These are phyloP conservation scores for Nomia melanderi DNA, from an alignment of 1,140 invertebrate genomes.

Conservation along the genomic window DNA sequence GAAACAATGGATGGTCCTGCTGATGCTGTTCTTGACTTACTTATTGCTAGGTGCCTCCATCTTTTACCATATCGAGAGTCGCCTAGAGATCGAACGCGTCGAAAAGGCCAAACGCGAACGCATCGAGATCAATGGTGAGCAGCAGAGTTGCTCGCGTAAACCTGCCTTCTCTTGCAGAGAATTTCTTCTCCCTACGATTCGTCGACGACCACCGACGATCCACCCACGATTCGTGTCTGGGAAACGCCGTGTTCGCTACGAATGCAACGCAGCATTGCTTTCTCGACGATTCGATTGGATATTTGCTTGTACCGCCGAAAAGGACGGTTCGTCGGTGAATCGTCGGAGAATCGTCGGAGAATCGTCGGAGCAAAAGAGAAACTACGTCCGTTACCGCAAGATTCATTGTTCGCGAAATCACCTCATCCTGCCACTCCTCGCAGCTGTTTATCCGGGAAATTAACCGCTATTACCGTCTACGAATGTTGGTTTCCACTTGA, in stretches of 20 bases:
- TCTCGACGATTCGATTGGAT: too few species aligned
- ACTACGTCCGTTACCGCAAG: neutral
- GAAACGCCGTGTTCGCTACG: too few species aligned
- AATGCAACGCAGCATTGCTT: too few species aligned
- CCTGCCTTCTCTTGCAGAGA: neutral
- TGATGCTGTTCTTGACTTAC: conserved; percentile 88
- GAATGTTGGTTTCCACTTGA: neutral
- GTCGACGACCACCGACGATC: too few species aligned
- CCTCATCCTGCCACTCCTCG: conserved; percentile 14
- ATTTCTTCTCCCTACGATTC: neutral
- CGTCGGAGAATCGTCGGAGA: too few species aligned
- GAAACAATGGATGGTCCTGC: conserved; percentile 88
- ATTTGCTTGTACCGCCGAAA: too few species aligned
- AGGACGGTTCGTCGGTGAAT: too few species aligned
- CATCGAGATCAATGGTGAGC: conserved; percentile 86
- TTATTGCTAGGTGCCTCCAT: conserved; percentile 88
- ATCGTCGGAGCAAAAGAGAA: neutral
- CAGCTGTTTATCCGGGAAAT: neutral
- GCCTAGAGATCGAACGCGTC: conserved; percentile 83
- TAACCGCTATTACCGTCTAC: neutral
- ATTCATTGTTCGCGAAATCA: neutral
- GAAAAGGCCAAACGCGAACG: conserved; percentile 83
- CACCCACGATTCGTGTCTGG: too few species aligned
- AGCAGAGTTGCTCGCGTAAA: conserved; percentile 42
- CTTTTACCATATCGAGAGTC: conserved; percentile 89